phyloP scores from a whole-genome alignment of 2,797 vertebrate species.

The Takifugu rubripes region DNA sequence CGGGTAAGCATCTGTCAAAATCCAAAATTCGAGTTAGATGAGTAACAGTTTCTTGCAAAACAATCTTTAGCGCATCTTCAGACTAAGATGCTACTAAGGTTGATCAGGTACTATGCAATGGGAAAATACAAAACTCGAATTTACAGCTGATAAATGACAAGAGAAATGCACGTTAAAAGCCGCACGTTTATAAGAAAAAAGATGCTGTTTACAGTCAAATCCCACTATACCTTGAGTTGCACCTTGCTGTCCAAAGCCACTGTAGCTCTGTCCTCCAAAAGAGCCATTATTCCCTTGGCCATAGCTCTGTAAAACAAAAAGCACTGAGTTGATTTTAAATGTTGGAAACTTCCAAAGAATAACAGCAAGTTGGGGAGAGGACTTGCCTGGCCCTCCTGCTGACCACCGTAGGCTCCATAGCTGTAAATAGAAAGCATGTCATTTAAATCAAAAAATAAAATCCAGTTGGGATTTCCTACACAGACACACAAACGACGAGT shows the following conservation, averaged over 20 bases:
- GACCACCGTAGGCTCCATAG: constrained; percentile 73
- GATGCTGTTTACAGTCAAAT: background rate
- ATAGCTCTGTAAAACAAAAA: constrained; percentile 52
- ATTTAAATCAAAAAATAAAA: too few relatives aligned
- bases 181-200: too few relatives aligned
- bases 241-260: constrained; percentile 67
- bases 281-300: constrained; percentile 73
- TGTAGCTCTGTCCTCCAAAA: constrained; percentile 66
- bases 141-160: too few relatives aligned
- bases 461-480: too few relatives aligned
- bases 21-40: background rate
- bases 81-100: too few relatives aligned
- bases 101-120: too few relatives aligned
- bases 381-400: constrained; percentile 71
- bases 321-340: accelerated
- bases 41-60: background rate
- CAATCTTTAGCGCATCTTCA: background rate
- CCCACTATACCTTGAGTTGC: constrained; percentile 28
- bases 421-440: constrained; percentile 37
- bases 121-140: too few relatives aligned
- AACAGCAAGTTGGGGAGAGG: background rate
- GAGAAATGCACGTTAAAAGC: too few relatives aligned
- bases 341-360: accelerated
- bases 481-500: background rate
- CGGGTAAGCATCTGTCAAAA: constrained; percentile 51